Evolutionary conservation across 2,888 invertebrate species (phyloP), one percentile per base, ranked within the genome.

Genomic region (Troides aeacus): DNA sequence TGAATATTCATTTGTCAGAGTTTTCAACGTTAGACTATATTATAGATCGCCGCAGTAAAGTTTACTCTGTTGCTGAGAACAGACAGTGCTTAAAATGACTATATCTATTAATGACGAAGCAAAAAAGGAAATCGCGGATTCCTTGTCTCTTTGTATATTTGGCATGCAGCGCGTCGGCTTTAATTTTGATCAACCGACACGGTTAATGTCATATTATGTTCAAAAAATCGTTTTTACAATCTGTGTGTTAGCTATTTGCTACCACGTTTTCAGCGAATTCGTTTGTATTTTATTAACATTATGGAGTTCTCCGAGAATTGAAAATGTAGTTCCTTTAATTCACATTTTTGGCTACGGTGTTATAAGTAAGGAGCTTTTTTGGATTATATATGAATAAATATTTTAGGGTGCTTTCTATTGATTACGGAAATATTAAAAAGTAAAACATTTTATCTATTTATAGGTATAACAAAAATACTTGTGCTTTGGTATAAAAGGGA

Each of bases 271-370:
- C 73, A 88, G 89, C 82, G 92, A 92, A 80, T 79, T 90, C 72
- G 82, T 78, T 73, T 86, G 82, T 80, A 92, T 92, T 73, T 81
- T 80, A 63, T 80, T 90, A 79, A 88, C 88, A 74, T 83, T 91
- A 78, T 79, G 84, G 53, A 84, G 86, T 80, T 87, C 90, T 72
- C 90, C 92, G 75, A 83, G 84, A 77, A 85, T 92, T 61, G 91
- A 92, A 80, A 86, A 90, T 73, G 88, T 91, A 72, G 90, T 92
- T 72, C 91, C 90, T 75, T 84, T 90, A 79, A 87, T 92, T 71
- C 92, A 92, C 76, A 89, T 88, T 74, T 88, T 90, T 77, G 92
- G 91, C 72, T 92, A 91, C 78, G 91, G 90, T 69, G 80, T 84
- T 77, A 83, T 92, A 78, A 88, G 92, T 92, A 81, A 88, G 90